These are phyloP conservation scores for Subacronicta megacephala DNA, from an alignment of 2,888 invertebrate genomes.

Conservation along the genomic window DNA sequence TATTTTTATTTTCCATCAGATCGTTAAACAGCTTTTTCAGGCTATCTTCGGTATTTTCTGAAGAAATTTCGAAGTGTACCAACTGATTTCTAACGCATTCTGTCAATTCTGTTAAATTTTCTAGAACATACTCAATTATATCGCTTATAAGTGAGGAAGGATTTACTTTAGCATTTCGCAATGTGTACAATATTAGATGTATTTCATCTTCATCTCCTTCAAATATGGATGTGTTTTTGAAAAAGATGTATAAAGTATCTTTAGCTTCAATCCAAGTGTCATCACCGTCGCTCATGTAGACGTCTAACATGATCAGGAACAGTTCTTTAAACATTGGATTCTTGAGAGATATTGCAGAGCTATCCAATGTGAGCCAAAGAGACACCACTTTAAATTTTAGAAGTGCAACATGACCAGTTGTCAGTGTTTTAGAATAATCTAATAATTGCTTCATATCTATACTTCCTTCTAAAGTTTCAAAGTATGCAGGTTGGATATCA, in stretches of 20 bases:
- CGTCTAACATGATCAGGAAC: constrained; percentile 88
- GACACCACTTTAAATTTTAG: constrained; percentile 85
- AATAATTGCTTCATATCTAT: constrained; percentile 82
- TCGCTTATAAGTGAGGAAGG: constrained; percentile 76
- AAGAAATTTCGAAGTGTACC: constrained; percentile 77
- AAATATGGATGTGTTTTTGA: constrained; percentile 91
- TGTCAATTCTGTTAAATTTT: constrained; percentile 72
- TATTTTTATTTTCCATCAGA: constrained; percentile 75
- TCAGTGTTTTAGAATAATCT: constrained; percentile 72
- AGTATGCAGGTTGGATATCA: constrained; percentile 80
- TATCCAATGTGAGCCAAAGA: constrained; percentile 82
- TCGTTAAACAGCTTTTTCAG: constrained; percentile 80
- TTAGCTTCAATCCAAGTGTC: constrained; percentile 87
- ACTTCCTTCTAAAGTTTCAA: constrained; percentile 83
- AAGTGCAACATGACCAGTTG: constrained; percentile 68
- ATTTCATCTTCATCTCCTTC: constrained; percentile 91
- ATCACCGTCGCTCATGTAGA: constrained; percentile 80
- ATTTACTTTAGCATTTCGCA: constrained; percentile 75
- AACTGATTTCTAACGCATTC: constrained; percentile 76
- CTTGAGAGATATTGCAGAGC: constrained; percentile 85
- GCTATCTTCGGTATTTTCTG: constrained; percentile 70
- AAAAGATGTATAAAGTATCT: constrained; percentile 87
- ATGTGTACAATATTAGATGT: constrained; percentile 91
- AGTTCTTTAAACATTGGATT: constrained; percentile 88
- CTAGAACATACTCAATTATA: constrained; percentile 76